A percentile compares a stretch with the other conserved stretches of the same genome.
Conservation (phyloP, 2,797 vertebrate species). For the Enteromius thamalakanensis region DNA sequence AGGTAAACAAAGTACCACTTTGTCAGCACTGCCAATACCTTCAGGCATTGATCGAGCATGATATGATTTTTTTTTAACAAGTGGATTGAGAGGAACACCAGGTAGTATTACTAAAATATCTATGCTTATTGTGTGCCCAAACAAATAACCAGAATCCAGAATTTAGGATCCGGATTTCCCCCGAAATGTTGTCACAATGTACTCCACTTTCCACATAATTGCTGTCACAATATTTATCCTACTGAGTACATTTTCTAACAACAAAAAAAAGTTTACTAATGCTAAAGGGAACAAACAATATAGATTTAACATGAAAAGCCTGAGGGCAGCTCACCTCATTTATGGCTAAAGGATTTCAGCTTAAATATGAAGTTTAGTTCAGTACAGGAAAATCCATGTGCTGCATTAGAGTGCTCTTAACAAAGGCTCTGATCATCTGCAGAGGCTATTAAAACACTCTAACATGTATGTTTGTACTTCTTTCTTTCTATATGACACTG, state of each 20-base stretch:
- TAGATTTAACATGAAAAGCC: conserved; percentile 6
- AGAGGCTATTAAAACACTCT: not conserved
- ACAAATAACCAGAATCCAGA: not conserved
- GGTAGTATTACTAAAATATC: not conserved
- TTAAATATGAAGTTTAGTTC: conserved; percentile 2
- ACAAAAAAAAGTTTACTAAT: not conserved
- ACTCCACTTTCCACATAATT: not conserved
- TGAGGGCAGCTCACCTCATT: not conserved
- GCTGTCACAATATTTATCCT: conserved; percentile 2
- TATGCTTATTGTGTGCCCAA: not conserved
- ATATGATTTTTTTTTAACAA: not conserved
- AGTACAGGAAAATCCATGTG: not conserved
- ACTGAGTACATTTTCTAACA: not conserved
- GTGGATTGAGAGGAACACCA: not conserved
- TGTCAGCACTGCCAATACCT: not conserved
- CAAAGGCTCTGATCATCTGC: not conserved
- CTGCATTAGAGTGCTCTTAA: conserved; percentile 28
- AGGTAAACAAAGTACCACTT: not conserved
- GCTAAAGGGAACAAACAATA: conserved; percentile 9
- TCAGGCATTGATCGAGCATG: not conserved
- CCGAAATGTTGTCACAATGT: not conserved
- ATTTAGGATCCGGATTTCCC: conserved; percentile 2
- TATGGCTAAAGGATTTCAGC: not conserved
- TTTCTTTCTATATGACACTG: not conserved
- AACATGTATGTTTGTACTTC: not conserved